phyloP scores from a whole-genome alignment of 2,113 vertebrate species.

The Dolichotis patagonum region DNA sequence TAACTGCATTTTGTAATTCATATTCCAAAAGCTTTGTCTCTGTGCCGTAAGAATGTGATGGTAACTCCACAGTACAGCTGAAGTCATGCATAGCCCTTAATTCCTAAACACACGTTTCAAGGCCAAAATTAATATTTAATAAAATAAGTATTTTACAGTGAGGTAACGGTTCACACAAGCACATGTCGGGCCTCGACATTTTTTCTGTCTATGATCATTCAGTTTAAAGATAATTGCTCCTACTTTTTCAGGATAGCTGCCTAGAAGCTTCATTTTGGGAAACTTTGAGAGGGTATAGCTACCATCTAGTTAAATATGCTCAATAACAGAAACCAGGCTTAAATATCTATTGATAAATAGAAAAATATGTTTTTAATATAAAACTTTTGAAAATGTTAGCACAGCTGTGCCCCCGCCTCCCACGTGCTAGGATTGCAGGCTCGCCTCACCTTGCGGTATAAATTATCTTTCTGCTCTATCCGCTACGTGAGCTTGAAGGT shows the following conservation, averaged over 20 bases:
- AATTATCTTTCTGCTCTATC: background rate
- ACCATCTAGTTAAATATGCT: background rate
- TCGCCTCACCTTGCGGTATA: rapidly evolving
- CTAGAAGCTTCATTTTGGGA: background rate
- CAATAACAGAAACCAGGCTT: background rate
- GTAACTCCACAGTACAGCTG: background rate
- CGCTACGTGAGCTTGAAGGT: background rate
- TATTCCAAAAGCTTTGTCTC: background rate
- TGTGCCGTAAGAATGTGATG: background rate
- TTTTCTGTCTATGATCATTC: background rate
- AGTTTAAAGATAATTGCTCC: background rate
- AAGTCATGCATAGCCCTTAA: background rate
- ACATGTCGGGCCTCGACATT: background rate
- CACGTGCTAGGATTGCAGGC: background rate
- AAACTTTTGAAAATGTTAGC: background rate
- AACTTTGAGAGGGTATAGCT: no score
- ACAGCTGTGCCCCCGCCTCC: background rate
- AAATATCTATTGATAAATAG: background rate
- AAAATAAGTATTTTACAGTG: background rate
- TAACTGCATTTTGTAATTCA: background rate
- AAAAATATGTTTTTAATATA: background rate
- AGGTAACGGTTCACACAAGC: background rate
- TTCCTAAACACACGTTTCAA: background rate
- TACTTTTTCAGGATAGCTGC: background rate
- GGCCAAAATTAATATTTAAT: background rate